Conservation (phyloP, 2,888 invertebrate species). For the Phortica okadai region DNA sequence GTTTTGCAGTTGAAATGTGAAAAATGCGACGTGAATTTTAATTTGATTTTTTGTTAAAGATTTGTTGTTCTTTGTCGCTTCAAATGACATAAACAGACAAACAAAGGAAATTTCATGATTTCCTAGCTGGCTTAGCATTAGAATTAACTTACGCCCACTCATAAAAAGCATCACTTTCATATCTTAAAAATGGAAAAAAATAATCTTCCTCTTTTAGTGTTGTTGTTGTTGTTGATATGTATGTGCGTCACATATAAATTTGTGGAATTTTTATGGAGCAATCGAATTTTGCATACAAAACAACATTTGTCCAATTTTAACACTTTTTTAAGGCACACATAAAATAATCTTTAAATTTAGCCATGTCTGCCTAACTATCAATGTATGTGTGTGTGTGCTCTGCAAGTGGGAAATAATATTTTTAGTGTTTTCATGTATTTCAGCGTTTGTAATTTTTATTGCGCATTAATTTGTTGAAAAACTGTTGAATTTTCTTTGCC, state of each 20-base stretch:
- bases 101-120: background rate
- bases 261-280: constrained; percentile 5
- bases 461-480: constrained; percentile 12
- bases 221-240: no score
- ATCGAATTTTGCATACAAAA: background rate
- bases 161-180: no score
- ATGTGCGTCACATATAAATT: background rate
- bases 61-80: background rate
- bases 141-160: no score
- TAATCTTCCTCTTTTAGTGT: no score
- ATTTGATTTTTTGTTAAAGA: constrained; percentile 7
- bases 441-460: background rate
- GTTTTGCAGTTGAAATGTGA: background rate
- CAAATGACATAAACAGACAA: constrained; percentile 1
- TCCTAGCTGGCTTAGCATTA: no score
- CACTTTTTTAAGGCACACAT: background rate
- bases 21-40: background rate
- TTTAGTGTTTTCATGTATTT: background rate
- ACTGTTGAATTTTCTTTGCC: background rate
- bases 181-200: no score
- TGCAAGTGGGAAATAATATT: background rate
- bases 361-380: background rate
- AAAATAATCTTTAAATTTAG: constrained; percentile 7
- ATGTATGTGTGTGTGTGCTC: background rate
- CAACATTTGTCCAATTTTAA: background rate